Base-by-base conservation (phyloP, 2,113 vertebrate species). In the Oryzias curvinotus region DNA sequence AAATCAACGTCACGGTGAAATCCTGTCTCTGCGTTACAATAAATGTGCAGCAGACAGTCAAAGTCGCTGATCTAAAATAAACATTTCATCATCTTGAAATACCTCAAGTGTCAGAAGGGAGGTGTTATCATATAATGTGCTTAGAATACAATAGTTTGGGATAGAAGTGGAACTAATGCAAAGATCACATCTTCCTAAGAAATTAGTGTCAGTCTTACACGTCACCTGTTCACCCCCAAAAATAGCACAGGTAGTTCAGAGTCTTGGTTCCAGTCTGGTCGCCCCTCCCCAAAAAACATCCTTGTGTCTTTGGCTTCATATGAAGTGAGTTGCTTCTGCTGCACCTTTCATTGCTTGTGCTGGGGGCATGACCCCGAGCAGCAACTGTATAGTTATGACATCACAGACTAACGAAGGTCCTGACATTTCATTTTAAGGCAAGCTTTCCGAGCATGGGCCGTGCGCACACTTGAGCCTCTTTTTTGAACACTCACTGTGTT, bases 1-100 rank as follows among this genome's bases (percentile, higher is more conserved):
- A 8, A 42, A 49, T 44, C 68, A 72, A 54, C 46, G 58, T 65
- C 54, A 7, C 16, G 41, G 28, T 50, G 41, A 73, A 59, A 56
- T 41, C 26, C 15, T 57, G 16, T 3, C 14, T 14, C 48, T 47
- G 19, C 41, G 25, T 26, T 18, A 30, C 30, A 52, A 48, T 46
- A 53, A 42, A 58, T 42, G 49, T 17, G 4, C 10, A 44, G 56
- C 65, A 59, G 47, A 48, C 18, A 48, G n/a, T 18, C 47, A 17
- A 36, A 36, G 36, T 36, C 7, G 36, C 36, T 36, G 36, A 36
- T 36, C 36, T 36, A 36, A n/a, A 55, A 25, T 36, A 59, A 65
- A 65, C 5, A 14, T 28, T 19, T 63, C 23, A 59, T 25, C 14
- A 49, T 28, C n/a, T 44, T 26, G 28, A 18, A 43, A 19, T 14